A percentile compares a stretch with the other conserved stretches of the same genome.
Evolutionary conservation across 2,888 invertebrate genomes (phyloP).

Genomic region (Melitaea athalia): DNA sequence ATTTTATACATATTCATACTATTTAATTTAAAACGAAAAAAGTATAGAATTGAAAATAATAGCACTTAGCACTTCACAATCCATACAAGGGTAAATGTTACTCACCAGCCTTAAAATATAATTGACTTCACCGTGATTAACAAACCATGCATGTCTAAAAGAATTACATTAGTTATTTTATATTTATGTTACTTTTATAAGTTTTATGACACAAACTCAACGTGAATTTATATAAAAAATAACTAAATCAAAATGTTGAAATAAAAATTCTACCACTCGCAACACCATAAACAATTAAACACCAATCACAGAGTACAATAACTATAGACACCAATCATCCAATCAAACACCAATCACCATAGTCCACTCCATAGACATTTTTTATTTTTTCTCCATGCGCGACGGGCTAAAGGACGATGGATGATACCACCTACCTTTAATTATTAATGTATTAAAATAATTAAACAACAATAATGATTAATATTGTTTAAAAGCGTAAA

Average conservation of each 20-base stretch:
- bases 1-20: not conserved
- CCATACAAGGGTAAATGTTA: constrained; percentile 24
- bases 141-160: constrained; percentile 4
- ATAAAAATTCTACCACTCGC: constrained; percentile 8
- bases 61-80: not conserved
- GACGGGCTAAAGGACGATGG: no score
- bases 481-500: no score
- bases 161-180: not conserved
- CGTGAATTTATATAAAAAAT: not conserved
- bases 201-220: not conserved
- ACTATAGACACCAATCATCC: no score
- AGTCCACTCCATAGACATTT: no score
- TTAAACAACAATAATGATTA: no score
- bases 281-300: not conserved
- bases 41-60: not conserved
- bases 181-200: not conserved
- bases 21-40: not conserved
- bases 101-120: constrained; percentile 16
- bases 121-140: constrained; percentile 8
- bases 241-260: not conserved
- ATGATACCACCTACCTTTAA: no score
- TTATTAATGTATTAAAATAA: no score
- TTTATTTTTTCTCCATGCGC: no score
- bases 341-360: no score
- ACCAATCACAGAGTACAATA: no score